A percentile compares a stretch with the other conserved stretches of the same genome.
phyloP scores from a whole-genome alignment of 2,888 invertebrate species.

The Ophioninae sp. region DNA sequence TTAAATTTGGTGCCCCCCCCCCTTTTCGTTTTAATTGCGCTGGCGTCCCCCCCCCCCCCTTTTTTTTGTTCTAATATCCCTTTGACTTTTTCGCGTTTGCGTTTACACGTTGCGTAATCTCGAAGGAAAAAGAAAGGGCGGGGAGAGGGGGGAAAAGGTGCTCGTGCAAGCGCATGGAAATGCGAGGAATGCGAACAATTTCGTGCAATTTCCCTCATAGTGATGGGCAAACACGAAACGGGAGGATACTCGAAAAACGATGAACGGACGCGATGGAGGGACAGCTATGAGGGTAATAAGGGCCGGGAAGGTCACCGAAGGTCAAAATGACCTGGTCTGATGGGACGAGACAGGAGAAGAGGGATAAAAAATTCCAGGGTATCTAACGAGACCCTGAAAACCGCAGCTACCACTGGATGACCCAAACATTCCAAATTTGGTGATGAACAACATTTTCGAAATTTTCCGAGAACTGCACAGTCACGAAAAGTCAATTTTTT shows the following conservation, averaged over 20 bases:
- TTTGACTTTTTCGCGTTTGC: no score
- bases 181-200: slow-evolving; percentile 50
- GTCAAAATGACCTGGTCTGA: no score
- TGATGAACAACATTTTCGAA: slow-evolving; percentile 30
- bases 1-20: no score
- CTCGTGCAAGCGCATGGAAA: slow-evolving; percentile 10
- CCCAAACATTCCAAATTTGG: slow-evolving; percentile 45
- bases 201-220: slow-evolving; percentile 39
- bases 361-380: slow-evolving; percentile 51
- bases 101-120: no score
- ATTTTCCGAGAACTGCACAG: slow-evolving; percentile 7
- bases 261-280: background rate
- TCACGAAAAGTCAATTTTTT: slow-evolving; percentile 5
- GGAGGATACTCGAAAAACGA: slow-evolving; percentile 37
- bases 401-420: slow-evolving; percentile 41
- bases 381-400: slow-evolving; percentile 47
- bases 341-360: no score
- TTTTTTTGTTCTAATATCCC: no score
- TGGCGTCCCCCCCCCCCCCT: no score
- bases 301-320: no score
- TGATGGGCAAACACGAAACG: slow-evolving; percentile 35
- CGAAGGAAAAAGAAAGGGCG: no score
- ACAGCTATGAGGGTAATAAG: background rate
- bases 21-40: no score
- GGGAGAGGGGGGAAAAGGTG: no score